Evolutionary conservation across 1,140 invertebrate genomes (phyloP).

Genomic region (Drosophila obscura): DNA sequence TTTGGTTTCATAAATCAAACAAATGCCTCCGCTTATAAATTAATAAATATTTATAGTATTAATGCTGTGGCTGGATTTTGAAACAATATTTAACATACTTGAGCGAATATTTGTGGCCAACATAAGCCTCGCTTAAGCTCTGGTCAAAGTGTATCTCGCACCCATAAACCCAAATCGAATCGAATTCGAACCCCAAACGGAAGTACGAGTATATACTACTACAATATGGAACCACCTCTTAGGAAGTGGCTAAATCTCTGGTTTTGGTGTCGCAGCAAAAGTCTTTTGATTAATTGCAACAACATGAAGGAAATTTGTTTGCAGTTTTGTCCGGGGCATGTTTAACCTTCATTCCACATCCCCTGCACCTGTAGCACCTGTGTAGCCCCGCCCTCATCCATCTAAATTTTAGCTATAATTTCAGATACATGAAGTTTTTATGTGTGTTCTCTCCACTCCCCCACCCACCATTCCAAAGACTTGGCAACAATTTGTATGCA

Average conservation of each 20-base stretch:
- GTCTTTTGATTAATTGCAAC: slow-evolving; percentile 68
- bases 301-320: slow-evolving; percentile 61
- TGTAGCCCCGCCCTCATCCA: slow-evolving; percentile 17
- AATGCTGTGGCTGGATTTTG: slow-evolving; percentile 17
- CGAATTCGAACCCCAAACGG: slow-evolving; percentile 17
- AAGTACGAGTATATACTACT: slow-evolving; percentile 7
- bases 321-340: slow-evolving; percentile 55
- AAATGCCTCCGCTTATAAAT: slow-evolving; percentile 39
- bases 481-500: slow-evolving; percentile 53
- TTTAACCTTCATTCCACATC: slow-evolving; percentile 21
- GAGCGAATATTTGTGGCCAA: slow-evolving; percentile 23
- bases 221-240: not conserved
- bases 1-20: slow-evolving; percentile 54
- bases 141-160: slow-evolving; percentile 40
- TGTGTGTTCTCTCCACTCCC: slow-evolving; percentile 21
- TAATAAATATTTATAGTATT: slow-evolving; percentile 48
- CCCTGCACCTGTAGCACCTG: too few species aligned
- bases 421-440: slow-evolving; percentile 24
- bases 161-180: not conserved
- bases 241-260: slow-evolving; percentile 20
- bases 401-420: slow-evolving; percentile 7
- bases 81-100: slow-evolving; percentile 43
- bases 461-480: not conserved
- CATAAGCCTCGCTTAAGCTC: slow-evolving; percentile 3
- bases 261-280: slow-evolving; percentile 30